Base-by-base conservation (phyloP, 2,888 invertebrate genomes). In the Coleophora flavipennella region DNA sequence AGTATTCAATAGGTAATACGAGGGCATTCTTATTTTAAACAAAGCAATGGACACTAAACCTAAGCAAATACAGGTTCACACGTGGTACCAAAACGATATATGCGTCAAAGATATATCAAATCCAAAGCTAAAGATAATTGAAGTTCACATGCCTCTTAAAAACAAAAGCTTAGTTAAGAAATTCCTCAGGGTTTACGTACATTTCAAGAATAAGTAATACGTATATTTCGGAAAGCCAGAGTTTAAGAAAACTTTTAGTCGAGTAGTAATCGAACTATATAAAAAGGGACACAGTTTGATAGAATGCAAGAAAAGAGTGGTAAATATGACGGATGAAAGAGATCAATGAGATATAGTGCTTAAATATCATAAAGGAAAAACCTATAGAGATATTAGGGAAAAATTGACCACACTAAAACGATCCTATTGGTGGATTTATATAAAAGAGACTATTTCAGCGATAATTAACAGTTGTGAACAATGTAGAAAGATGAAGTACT, bases 201-300 rank as follows among this genome's bases (percentile, higher is more conserved):
- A 34, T 20, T 10, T 34, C 8, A 34, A 34, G 11, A 13, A 34
- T 20, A 34, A 34, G 9, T 34, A 34, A 4, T 34, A 10, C 25
- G 14, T 34, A n/a, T 34, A 20, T 20, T 34, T 34, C 20, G 34
- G 14, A 34, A 7, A 34, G 2, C 34, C 34, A 3, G 9, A 9
- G n/a, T 34, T 34, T 27, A 35, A 27, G n/a, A 27, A n/a, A 26
- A 35, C 35, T 12, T 35, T 27, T n/a, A n/a, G n/a, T n/a, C n/a
- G n/a, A n/a, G n/a, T n/a, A n/a, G n/a, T n/a, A n/a, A n/a, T n/a
- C n/a, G n/a, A n/a, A n/a, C n/a, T n/a, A n/a, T n/a, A n/a, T n/a
- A n/a, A n/a, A n/a, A n/a, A n/a, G n/a, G n/a, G n/a, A n/a, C n/a
- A n/a, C n/a, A n/a, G n/a, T n/a, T n/a, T n/a, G n/a, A n/a, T n/a